phyloP scores from a whole-genome alignment of 2,113 vertebrate species.

The Semnornis frantzii region DNA sequence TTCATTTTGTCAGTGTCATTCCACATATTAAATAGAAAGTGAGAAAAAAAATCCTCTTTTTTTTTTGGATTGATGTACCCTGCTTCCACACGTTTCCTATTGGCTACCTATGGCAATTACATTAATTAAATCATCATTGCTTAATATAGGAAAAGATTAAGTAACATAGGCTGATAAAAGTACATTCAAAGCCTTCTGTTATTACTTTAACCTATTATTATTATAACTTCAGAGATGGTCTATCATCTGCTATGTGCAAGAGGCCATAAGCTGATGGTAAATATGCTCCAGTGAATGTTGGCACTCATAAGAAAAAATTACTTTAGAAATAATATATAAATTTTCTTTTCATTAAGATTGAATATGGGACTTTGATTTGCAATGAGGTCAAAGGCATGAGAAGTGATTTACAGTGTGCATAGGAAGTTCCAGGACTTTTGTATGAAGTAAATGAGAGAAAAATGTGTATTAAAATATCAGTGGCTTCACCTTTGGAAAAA shows the following conservation, averaged over 20 bases:
- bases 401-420: conserved; percentile 36
- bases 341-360: conserved; percentile 32
- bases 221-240: background rate
- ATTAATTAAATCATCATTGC: background rate
- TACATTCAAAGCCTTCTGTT: background rate
- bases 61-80: background rate
- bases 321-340: conserved; percentile 2
- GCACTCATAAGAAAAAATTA: conserved; percentile 10
- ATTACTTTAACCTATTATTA: background rate
- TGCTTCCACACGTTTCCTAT: background rate
- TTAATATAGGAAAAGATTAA: background rate
- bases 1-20: conserved; percentile 5
- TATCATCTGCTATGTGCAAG: background rate
- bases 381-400: conserved; percentile 36
- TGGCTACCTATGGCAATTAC: background rate
- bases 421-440: conserved; percentile 7
- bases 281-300: background rate
- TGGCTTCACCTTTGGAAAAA: conserved; percentile 61
- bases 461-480: conserved; percentile 35
- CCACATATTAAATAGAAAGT: conserved; percentile 9
- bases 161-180: background rate
- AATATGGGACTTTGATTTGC: conserved; percentile 5
- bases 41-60: background rate
- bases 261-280: background rate
- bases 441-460: conserved; percentile 39